Evolutionary conservation across 2,113 vertebrate species (phyloP), one percentile per base, ranked within the genome.

Genomic region (Gila orcuttii): DNA sequence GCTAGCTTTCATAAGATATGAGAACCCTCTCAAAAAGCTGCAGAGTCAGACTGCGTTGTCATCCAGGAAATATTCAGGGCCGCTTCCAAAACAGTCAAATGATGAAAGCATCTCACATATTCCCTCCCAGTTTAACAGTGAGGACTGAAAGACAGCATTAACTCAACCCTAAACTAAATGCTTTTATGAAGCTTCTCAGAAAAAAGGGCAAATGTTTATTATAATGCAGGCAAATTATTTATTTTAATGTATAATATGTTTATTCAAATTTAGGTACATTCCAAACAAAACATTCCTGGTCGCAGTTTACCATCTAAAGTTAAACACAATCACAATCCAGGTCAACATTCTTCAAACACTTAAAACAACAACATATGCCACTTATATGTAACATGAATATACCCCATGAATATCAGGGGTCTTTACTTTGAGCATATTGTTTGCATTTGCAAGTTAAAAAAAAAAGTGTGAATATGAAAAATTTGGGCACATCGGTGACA

Each of bases 61-160:
- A 89, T 89, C 92, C 87, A 90, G 88, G 93, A 95, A 94, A 93
- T 94, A 95, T 95, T 93, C 90, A 90, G 92, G 92, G 93, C 86
- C 86, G 89, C 89, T 93, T 95, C 94, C 94, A 95, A 94, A 92
- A 93, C 90, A 91, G 92, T 93, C 86, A 89, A 90, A 93, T 89
- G 89, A 91, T 93, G 92, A 92, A 93, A 94, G 90, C 89, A 91
- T 91, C 92, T 93, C 90, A 87, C 91, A 91, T 92, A 90, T 87
- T 92, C 89, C 93, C 90, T 88, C 90, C 79, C 81, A 90, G 92
- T 90, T 86, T 80, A 79, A 47, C 15, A 68, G 87, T 64, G 62
- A 81, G 83, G 69, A 79, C 59, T 39, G 79, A 85, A 66, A 89
- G 73, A 76, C 79, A n/a, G 75, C 59, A 42, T 74, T n/a, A 64